Base-by-base conservation (phyloP, 2,113 vertebrate species). In the Rhizomys pruinosus region DNA sequence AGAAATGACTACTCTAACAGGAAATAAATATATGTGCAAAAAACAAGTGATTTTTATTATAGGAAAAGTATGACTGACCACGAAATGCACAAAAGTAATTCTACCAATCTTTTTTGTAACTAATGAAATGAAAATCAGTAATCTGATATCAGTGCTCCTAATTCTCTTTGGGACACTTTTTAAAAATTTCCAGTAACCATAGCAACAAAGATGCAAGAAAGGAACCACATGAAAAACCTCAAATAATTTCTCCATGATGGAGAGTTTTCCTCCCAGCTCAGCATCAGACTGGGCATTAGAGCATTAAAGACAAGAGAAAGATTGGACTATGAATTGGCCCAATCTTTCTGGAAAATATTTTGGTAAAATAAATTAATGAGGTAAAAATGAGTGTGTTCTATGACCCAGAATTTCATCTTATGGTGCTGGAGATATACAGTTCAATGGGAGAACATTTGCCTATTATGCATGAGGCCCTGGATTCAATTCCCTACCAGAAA, bases 1-100 rank as follows among this genome's bases (percentile, higher is more conserved):
- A 95, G n/a, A 87, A 94, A 89, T 68, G 13, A 92, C 73, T n/a
- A 80, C 84, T 94, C 34, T 78, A 90, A 63, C 74, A 34, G 37
- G 11, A 57, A 82, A 72, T 76, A 79, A 84, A 82, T 27, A 34
- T 52, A 86, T 27, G 6, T 6, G n/a, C n/a, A n/a, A 92, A 69
- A 85, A 94, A 92, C 61, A 59, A 82, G 34, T 27, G 87, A 72
- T 64, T 90, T n/a, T 52, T 27, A 52, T 73, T 78, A 52, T 9
- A 69, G 86, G 86, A 55, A 91, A 87, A 78, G 0, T 64, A 69
- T 6, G 80, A 69, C 63, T 9, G 55, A 19, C 6, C 22, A 68
- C 81, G 47, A 63, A 92, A 74, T 57, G 6, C 8, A 84, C 17
- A 5, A 63, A 84, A 61, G 2, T 3, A 77, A 73, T 81, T 82